A percentile compares a stretch with the other conserved stretches of the same genome.
phyloP scores from a whole-genome alignment of 2,797 vertebrate species.

The Tamandua tetradactyla region DNA sequence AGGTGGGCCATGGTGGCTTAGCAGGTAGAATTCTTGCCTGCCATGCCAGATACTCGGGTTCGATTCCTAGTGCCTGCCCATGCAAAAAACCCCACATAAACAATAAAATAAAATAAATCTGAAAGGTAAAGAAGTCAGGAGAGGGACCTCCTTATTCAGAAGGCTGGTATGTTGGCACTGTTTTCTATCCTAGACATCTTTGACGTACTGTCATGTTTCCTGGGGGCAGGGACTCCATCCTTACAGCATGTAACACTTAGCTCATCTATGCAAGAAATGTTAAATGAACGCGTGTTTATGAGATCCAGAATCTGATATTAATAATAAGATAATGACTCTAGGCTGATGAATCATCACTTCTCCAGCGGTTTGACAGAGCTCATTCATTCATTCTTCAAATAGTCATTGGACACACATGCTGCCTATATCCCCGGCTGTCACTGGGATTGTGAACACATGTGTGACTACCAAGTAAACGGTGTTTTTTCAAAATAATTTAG shows the following conservation, averaged over 20 bases:
- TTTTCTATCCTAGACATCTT: neutral
- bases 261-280: neutral
- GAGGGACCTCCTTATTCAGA: neutral
- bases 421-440: neutral
- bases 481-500: slow-evolving; percentile 41
- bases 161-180: no score
- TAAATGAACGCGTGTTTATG: neutral
- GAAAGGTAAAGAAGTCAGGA: neutral
- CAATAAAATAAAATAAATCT: no score
- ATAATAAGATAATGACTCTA: neutral
- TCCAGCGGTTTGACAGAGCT: neutral
- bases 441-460: neutral
- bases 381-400: neutral
- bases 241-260: neutral
- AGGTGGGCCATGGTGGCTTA: no score
- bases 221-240: neutral
- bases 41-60: no score
- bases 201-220: neutral
- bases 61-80: no score
- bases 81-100: no score
- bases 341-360: neutral
- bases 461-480: neutral
- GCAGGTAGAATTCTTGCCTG: no score
- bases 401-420: neutral
- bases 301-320: neutral